phyloP scores from a whole-genome alignment of 2,888 invertebrate genomes.

The Osedax fenrisi region DNA sequence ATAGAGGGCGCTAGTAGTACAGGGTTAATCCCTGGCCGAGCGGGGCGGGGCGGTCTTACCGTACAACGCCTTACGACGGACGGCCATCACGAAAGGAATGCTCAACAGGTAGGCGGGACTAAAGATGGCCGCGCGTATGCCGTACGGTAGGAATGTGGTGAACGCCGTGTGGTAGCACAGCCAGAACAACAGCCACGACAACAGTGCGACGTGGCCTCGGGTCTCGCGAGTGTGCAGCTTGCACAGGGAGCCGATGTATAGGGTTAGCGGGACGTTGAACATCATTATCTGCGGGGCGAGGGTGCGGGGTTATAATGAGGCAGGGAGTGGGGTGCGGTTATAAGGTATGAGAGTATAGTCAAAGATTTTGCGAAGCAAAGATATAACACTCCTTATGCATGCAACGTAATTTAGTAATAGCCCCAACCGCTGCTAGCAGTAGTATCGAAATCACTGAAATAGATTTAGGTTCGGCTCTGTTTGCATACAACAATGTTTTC shows the following conservation, averaged over 20 bases:
- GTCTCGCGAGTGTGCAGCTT: slow-evolving; percentile 15
- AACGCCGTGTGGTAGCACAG: slow-evolving; percentile 34
- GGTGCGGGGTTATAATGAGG: slow-evolving; percentile 7
- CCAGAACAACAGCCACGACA: slow-evolving; percentile 9
- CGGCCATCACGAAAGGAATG: slow-evolving; percentile 57
- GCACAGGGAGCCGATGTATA: slow-evolving; percentile 57
- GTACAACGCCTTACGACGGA: neutral
- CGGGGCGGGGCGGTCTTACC: too few species aligned
- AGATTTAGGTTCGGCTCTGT: too few species aligned
- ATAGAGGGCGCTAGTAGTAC: too few species aligned
- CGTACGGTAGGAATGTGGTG: slow-evolving; percentile 56
- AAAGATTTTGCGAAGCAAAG: too few species aligned
- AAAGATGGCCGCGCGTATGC: slow-evolving; percentile 63
- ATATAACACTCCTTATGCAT: too few species aligned
- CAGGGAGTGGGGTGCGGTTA: too few species aligned
- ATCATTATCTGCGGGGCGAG: slow-evolving; percentile 52
- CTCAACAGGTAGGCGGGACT: slow-evolving; percentile 73
- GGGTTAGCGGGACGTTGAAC: slow-evolving; percentile 66
- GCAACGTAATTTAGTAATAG: too few species aligned
- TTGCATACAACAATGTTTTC: too few species aligned
- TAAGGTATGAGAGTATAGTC: too few species aligned
- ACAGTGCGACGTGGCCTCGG: neutral
- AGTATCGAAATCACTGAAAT: too few species aligned
- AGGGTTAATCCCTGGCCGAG: too few species aligned
- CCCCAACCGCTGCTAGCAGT: too few species aligned